These are phyloP conservation scores for Crotalus viridis DNA, from an alignment of 2,113 vertebrate species.

Conservation along the genomic window DNA sequence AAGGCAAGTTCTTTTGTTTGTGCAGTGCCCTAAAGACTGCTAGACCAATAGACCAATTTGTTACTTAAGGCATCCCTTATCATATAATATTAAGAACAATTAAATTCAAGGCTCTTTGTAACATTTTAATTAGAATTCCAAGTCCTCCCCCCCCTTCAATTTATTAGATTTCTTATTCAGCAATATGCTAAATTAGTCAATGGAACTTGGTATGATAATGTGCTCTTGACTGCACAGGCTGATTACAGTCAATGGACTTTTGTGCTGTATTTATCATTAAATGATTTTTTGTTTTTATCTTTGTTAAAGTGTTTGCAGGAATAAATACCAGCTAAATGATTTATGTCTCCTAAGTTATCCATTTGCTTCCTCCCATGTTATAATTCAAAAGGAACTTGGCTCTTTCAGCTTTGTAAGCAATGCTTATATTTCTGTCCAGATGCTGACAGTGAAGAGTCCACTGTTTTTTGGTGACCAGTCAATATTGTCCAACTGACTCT, in stretches of 20 bases:
- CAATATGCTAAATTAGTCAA: constrained; percentile 51
- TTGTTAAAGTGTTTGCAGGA: constrained; percentile 43
- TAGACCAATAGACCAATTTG: no score
- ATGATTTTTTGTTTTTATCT: constrained; percentile 40
- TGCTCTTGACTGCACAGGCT: constrained; percentile 42
- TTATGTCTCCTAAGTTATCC: constrained; percentile 23
- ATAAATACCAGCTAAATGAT: constrained; percentile 42
- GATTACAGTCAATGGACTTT: neutral
- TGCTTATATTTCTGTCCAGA: constrained; percentile 42
- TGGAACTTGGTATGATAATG: constrained; percentile 45
- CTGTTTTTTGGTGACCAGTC: constrained; percentile 32
- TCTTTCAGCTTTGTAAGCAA: constrained; percentile 34
- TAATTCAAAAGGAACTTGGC: neutral
- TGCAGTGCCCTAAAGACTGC: neutral
- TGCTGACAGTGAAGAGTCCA: constrained; percentile 36
- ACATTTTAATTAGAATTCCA: neutral
- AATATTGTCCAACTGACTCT: constrained; percentile 24
- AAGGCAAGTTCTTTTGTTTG: neutral
- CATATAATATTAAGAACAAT: neutral
- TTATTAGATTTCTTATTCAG: constrained; percentile 33
- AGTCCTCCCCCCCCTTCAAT: neutral
- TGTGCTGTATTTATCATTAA: constrained; percentile 18
- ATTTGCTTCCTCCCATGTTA: constrained; percentile 2
- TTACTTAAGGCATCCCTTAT: neutral
- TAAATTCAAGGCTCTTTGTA: neutral